These are phyloP conservation scores for Capitulum mitella DNA, from an alignment of 2,888 invertebrate species.

Conservation along the genomic window DNA sequence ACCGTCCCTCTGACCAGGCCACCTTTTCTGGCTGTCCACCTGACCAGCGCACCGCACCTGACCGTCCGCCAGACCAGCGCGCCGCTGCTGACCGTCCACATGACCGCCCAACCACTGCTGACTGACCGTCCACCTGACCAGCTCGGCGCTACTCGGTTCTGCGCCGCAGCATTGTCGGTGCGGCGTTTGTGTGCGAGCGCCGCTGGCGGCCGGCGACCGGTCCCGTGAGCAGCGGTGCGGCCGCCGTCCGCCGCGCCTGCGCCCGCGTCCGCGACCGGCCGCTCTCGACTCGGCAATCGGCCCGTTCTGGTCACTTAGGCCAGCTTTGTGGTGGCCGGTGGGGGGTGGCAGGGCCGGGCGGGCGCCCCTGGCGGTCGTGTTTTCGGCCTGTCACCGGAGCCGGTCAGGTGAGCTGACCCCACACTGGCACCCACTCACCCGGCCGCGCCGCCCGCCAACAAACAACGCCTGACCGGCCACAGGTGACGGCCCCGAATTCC, in stretches of 20 bases:
- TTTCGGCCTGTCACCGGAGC: background rate
- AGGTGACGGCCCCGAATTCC: background rate
- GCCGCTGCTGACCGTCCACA: too few relatives aligned
- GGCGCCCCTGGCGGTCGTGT: background rate
- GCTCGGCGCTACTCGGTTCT: too few relatives aligned
- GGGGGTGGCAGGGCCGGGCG: background rate
- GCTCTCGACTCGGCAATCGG: background rate
- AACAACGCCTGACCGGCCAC: background rate
- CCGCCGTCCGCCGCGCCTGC: too few relatives aligned
- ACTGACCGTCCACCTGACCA: too few relatives aligned
- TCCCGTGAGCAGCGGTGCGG: too few relatives aligned
- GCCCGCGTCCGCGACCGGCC: background rate
- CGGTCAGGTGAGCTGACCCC: slow-evolving; percentile 22
- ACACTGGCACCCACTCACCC: background rate
- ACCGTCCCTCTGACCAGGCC: too few relatives aligned
- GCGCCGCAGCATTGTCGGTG: too few relatives aligned
- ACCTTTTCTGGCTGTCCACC: too few relatives aligned
- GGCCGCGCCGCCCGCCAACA: background rate
- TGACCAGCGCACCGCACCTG: too few relatives aligned
- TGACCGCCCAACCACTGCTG: too few relatives aligned
- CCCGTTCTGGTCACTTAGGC: background rate
- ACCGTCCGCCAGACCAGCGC: too few relatives aligned
- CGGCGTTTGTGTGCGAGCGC: background rate
- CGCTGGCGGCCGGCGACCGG: background rate
- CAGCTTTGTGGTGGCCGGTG: background rate